Percentiles rank a stretch among this genome's conserved stretches.
These are phyloP conservation scores for Mythimna pallens DNA, from an alignment of 2,888 invertebrate species.

Conservation along the genomic window DNA sequence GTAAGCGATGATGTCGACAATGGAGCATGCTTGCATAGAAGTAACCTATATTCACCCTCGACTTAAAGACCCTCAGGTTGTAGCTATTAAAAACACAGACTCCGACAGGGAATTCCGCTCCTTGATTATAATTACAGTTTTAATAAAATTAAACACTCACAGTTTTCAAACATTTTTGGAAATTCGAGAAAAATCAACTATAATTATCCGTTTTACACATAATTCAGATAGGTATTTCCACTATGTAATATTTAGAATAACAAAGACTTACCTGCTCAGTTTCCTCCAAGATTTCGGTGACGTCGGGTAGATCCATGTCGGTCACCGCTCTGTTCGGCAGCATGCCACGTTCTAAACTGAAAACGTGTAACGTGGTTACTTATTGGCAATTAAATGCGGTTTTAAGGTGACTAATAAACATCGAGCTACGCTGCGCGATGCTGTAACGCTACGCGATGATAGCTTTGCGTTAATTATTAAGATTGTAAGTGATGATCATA, in stretches of 20 bases:
- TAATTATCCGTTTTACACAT: neutral
- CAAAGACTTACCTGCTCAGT: conserved; percentile 75
- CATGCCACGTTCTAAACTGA: conserved; percentile 67
- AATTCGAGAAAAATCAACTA: neutral
- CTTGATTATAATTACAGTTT: too few relatives aligned
- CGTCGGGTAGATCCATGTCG: conserved; percentile 75
- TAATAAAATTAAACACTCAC: too few relatives aligned
- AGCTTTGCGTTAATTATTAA: too few relatives aligned
- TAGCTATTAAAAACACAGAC: too few relatives aligned
- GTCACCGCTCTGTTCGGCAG: conserved; percentile 68
- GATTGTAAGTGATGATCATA: too few relatives aligned
- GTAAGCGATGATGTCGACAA: too few relatives aligned
- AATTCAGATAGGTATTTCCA: conserved; percentile 11
- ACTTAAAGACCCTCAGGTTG: too few relatives aligned
- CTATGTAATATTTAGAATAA: neutral
- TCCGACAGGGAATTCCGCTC: too few relatives aligned
- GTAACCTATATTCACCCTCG: too few relatives aligned
- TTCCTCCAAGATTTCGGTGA: conserved; percentile 75
- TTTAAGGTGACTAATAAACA: conserved; percentile 20
- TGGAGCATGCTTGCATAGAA: too few relatives aligned
- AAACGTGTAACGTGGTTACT: conserved; percentile 39
- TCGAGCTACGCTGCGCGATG: conserved; percentile 17
- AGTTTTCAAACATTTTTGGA: neutral
- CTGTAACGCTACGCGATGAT: neutral
- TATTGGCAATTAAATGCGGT: conserved; percentile 31